Conservation (phyloP, 2,888 invertebrate species). For the Troides aeacus region DNA sequence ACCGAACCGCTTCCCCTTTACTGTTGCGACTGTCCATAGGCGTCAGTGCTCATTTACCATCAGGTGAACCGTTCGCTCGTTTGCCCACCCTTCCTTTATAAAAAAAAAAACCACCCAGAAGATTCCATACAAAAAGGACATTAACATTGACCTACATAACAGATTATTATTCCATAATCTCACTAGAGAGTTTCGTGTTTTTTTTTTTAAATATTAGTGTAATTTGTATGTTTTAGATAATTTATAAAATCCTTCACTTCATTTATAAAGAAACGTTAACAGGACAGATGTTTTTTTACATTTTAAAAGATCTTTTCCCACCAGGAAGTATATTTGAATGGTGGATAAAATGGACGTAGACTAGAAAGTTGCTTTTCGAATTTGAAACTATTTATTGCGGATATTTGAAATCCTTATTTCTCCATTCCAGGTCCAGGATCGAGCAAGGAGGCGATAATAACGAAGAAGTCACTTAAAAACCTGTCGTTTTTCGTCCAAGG, state of each 20-base stretch:
- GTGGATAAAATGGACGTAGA: no score
- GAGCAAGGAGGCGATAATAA: constrained; percentile 48
- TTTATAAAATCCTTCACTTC: not conserved
- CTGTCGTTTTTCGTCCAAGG: constrained; percentile 47
- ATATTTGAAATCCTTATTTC: not conserved
- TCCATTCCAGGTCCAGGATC: constrained; percentile 55
- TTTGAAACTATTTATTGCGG: not conserved
- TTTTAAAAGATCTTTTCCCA: not conserved
- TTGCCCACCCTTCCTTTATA: no score
- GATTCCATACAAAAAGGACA: no score
- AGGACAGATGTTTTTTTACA: not conserved
- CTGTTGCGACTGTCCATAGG: no score
- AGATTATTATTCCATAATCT: not conserved
- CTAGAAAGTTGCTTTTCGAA: no score
- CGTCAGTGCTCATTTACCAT: no score
- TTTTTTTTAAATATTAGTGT: not conserved
- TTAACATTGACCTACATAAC: no score
- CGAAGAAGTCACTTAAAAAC: constrained; percentile 47
- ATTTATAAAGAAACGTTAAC: not conserved
- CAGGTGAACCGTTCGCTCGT: no score
- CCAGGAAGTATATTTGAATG: not conserved
- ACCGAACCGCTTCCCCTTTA: no score
- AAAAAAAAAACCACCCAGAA: no score
- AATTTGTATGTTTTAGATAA: not conserved
- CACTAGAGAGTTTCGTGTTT: not conserved